Evolutionary conservation across 2,113 vertebrate genomes (phyloP), one percentile per base, ranked within the genome.

Genomic region (Rhombomys opimus): DNA sequence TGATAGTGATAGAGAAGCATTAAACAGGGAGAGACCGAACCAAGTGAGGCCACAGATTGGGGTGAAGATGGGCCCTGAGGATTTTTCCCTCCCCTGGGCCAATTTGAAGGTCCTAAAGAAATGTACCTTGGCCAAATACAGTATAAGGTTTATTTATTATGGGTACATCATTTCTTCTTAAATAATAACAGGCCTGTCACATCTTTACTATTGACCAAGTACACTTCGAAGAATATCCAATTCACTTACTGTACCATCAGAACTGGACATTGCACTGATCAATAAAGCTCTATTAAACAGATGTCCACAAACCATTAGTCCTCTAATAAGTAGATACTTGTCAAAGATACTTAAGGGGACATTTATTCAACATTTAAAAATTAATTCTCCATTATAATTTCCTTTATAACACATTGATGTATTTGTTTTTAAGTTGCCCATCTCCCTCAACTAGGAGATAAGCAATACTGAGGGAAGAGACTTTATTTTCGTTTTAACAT

Each of bases 291-390:
- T 38, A 65, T 93, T n/a, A 90, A 89, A 87, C 80, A 73, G 90
- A 81, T 41, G 7, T 85, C 41, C 25, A 27, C 32, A 94, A 96
- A 87, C 52, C 41, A 80, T 41, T 73, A 41, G 20, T 95, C 46
- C 52, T 89, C 87, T 81, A 70, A 61, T 76, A 82, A 63, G 54
- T 57, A 94, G 75, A 89, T 14, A 86, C 2, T 25, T 15, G 41
- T 82, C 73, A 82, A 94, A 89, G 70, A 70, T 30, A 78, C 65
- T 94, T 92, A 90, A 85, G 38, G 52, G 85, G 72, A 94, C 89
- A 87, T 90, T 68, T 70, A 65, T 41, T 23, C 76, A 73, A 91
- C 54, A 52, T 38, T 95, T 93, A 50, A 35, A 90, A 95, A 87
- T 77, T 75, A 75, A 89, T 72, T 92, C 41, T 96, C 30, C 30